Conservation (phyloP, 1,140 invertebrate species). For the Aphaenogaster floridana region DNA sequence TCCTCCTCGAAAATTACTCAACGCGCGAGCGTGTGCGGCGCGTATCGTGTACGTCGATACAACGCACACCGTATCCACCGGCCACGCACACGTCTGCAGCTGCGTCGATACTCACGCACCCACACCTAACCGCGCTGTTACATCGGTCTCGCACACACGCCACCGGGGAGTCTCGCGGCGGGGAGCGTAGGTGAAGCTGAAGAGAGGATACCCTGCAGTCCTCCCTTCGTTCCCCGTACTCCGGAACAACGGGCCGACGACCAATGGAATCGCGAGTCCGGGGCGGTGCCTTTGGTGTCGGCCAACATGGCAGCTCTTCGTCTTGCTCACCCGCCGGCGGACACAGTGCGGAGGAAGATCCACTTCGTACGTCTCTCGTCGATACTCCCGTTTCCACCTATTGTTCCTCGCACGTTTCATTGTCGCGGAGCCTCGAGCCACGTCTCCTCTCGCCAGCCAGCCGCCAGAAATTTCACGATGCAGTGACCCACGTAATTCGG, state of each 20-base stretch:
- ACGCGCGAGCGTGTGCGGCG: conserved; percentile 57
- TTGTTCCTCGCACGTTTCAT: conserved; percentile 61
- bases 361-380: conserved; percentile 72
- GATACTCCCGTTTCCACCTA: conserved; percentile 61
- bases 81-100: background rate
- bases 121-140: conserved; percentile 10
- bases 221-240: conserved; percentile 68
- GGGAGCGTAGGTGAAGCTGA: conserved; percentile 28
- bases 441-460: conserved; percentile 30
- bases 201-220: conserved; percentile 58
- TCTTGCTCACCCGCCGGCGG: conserved; percentile 73
- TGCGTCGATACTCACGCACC: conserved; percentile 8
- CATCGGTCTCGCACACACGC: conserved; percentile 29
- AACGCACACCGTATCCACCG: conserved; percentile 15
- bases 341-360: conserved; percentile 74
- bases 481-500: conserved; percentile 62
- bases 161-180: conserved; percentile 2
- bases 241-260: conserved; percentile 56
- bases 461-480: conserved; percentile 60
- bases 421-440: conserved; percentile 47
- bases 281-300: conserved; percentile 82
- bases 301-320: conserved; percentile 82
- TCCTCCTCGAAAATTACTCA: conserved; percentile 76
- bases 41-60: conserved; percentile 30
- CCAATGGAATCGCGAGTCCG: conserved; percentile 79